Percentiles rank a stretch among this genome's conserved stretches.
Evolutionary conservation across 2,113 vertebrate species (phyloP).

Genomic region (Morphnarchus princeps): DNA sequence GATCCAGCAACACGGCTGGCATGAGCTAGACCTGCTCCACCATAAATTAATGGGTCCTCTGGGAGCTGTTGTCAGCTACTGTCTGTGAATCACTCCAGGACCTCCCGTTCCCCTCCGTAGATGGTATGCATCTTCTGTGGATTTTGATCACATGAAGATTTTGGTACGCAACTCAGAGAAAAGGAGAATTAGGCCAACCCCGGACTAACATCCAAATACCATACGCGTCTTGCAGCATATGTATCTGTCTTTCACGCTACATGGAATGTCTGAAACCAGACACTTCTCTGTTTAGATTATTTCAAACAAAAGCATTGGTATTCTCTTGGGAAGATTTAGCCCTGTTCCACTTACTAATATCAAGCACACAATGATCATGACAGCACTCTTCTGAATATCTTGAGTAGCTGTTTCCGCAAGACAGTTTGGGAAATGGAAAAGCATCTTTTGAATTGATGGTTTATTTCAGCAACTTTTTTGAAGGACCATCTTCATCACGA

Average conservation of each 20-base stretch:
- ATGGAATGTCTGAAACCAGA: not conserved
- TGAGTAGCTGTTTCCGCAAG: not conserved
- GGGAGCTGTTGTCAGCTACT: slow-evolving; percentile 18
- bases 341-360: not conserved
- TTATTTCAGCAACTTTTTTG: not conserved
- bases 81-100: not conserved
- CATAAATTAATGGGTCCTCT: not conserved
- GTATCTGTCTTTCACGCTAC: not conserved
- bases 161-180: not conserved
- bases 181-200: not conserved
- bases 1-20: not conserved
- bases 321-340: not conserved
- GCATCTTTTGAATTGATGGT: not conserved
- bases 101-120: not conserved
- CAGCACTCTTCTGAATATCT: not conserved
- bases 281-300: not conserved
- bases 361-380: not conserved
- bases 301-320: not conserved
- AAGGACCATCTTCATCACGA: not conserved
- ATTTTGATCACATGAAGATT: not conserved
- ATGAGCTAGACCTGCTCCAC: slow-evolving; percentile 20
- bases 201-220: not conserved
- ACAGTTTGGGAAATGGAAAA: not conserved
- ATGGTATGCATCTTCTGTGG: not conserved
- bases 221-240: not conserved